A percentile compares a stretch with the other conserved stretches of the same genome.
phyloP scores from a whole-genome alignment of 2,797 vertebrate species.

The Megaceryle alcyon region DNA sequence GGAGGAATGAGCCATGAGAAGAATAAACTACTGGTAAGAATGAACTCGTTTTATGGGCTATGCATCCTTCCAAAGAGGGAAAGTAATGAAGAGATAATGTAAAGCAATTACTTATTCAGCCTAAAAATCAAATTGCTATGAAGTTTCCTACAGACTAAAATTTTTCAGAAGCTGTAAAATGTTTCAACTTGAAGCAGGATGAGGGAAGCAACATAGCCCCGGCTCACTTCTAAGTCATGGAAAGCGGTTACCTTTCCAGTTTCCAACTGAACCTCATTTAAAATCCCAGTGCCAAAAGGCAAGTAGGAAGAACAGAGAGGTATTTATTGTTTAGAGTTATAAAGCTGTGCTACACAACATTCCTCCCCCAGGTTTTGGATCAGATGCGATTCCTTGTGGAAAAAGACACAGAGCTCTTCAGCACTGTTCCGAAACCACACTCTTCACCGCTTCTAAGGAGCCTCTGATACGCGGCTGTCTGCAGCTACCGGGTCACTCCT shows the following conservation, averaged over 20 bases:
- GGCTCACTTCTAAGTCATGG: not conserved
- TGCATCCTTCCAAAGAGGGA: not conserved
- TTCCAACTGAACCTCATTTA: not conserved
- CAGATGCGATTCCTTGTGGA: not conserved
- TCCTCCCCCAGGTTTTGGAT: not conserved
- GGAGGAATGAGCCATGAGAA: not conserved
- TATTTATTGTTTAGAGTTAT: not conserved
- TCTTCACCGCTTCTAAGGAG: not conserved
- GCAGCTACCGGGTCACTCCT: not conserved
- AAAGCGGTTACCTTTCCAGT: constrained; percentile 29
- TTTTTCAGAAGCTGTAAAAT: constrained; percentile 27
- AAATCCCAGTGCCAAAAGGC: not conserved
- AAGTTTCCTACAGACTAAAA: constrained; percentile 19
- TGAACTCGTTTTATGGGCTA: not conserved
- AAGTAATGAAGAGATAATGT: constrained; percentile 11
- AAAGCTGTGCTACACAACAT: not conserved
- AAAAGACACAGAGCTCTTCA: not conserved
- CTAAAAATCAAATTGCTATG: constrained; percentile 19
- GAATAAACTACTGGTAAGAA: constrained; percentile 38
- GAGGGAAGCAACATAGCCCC: not conserved
- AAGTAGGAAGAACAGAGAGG: not conserved
- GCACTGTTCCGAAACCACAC: not conserved
- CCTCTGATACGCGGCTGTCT: not conserved
- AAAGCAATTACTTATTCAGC: constrained; percentile 1
- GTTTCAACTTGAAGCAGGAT: not conserved